Percentiles rank a stretch among this genome's conserved stretches.
Evolutionary conservation across 1,140 invertebrate genomes (phyloP).

Genomic region (Heterodera schachtii): DNA sequence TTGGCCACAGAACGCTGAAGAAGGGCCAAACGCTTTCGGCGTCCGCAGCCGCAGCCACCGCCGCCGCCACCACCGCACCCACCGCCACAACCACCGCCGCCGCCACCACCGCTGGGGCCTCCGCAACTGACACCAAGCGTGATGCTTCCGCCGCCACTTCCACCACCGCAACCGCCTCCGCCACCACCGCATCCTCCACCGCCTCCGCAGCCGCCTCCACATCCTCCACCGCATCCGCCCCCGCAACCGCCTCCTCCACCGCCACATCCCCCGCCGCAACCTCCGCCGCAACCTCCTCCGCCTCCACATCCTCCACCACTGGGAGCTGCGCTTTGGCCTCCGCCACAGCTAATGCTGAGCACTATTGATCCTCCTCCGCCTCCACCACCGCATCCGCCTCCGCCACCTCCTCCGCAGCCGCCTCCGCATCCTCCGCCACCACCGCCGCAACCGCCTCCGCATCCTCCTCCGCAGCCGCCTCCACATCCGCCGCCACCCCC

Average conservation of each 20-base stretch:
- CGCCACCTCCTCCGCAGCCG: conserved; percentile 6
- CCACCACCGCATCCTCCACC: too few relatives aligned
- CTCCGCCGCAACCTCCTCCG: neutral
- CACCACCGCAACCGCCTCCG: neutral
- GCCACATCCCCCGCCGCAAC: neutral
- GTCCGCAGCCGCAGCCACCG: neutral
- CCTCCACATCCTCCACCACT: neutral
- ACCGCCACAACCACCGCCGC: neutral
- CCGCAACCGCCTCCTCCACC: neutral
- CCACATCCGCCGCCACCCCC: neutral
- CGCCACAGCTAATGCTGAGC: neutral
- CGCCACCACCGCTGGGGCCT: conserved; percentile 40
- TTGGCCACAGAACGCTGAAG: conserved; percentile 7
- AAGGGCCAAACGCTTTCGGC: conserved; percentile 17
- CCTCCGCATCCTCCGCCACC: neutral
- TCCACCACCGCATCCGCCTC: neutral
- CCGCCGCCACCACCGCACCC: neutral
- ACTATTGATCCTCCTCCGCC: neutral
- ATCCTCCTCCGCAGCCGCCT: neutral
- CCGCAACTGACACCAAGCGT: neutral
- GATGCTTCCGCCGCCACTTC: neutral
- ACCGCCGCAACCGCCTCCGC: neutral
- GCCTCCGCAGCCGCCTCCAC: neutral
- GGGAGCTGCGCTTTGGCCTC: neutral
- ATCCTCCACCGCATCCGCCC: neutral